Evolutionary conservation across 2,113 vertebrate genomes (phyloP).

Genomic region (Hystrix brachyura): DNA sequence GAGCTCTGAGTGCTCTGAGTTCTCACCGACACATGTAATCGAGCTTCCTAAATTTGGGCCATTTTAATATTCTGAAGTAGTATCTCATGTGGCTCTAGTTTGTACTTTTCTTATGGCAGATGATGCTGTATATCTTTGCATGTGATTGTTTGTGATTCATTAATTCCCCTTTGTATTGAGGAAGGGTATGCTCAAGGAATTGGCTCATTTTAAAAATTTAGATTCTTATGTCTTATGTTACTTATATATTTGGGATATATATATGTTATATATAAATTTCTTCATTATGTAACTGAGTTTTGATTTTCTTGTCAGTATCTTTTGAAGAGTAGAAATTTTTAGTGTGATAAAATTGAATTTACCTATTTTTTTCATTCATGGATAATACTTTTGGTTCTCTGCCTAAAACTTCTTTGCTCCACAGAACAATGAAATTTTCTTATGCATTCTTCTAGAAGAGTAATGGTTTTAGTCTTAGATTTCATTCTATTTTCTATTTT

Average conservation of each 20-base stretch:
- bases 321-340: not conserved
- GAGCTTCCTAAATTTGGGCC: not conserved
- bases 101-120: not conserved
- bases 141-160: not conserved
- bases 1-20: not conserved
- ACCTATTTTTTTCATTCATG: not conserved
- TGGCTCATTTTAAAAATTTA: not conserved
- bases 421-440: not conserved
- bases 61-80: not conserved
- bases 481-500: not conserved
- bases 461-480: not conserved
- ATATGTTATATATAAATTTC: not conserved
- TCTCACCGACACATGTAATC: not conserved
- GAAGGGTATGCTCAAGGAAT: no score
- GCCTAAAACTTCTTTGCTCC: not conserved
- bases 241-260: not conserved
- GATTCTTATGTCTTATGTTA: not conserved
- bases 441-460: not conserved
- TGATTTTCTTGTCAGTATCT: not conserved
- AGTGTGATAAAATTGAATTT: not conserved
- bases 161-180: not conserved
- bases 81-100: not conserved
- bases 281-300: not conserved
- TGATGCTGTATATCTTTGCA: not conserved
- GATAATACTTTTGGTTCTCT: not conserved